Evolutionary conservation across 2,888 invertebrate species (phyloP).

Genomic region (Bugula neritina): DNA sequence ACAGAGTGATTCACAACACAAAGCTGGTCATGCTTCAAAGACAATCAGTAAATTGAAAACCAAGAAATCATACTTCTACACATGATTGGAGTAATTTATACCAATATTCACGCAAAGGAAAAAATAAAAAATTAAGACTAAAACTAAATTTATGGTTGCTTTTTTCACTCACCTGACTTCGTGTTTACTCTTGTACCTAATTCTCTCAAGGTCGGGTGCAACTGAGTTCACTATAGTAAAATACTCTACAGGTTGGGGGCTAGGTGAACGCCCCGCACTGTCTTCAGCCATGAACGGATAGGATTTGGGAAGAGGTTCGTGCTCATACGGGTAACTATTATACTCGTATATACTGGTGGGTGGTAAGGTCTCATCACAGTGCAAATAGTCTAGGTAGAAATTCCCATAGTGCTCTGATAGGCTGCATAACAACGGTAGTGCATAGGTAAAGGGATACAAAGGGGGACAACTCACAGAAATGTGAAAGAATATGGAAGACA

Average conservation of each 20-base stretch:
- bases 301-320: slow-evolving; percentile 20
- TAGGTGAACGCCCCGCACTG: neutral
- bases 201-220: slow-evolving; percentile 5
- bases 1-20: too few species aligned
- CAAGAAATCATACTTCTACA: too few species aligned
- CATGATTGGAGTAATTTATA: too few species aligned
- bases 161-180: neutral
- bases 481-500: too few species aligned
- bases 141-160: neutral
- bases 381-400: neutral
- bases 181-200: neutral
- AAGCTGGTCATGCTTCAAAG: too few species aligned
- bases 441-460: too few species aligned
- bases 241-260: slow-evolving; percentile 18
- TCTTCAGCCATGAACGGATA: slow-evolving; percentile 9
- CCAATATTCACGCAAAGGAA: too few species aligned
- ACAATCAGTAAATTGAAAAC: too few species aligned
- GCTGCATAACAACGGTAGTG: neutral
- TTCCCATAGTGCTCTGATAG: neutral
- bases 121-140: too few species aligned
- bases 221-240: slow-evolving; percentile 5
- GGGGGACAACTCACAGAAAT: too few species aligned
- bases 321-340: slow-evolving; percentile 16
- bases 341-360: slow-evolving; percentile 23
- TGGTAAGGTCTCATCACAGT: neutral